Evolutionary conservation across 2,113 vertebrate genomes (phyloP).

Genomic region (Pheucticus melanocephalus): DNA sequence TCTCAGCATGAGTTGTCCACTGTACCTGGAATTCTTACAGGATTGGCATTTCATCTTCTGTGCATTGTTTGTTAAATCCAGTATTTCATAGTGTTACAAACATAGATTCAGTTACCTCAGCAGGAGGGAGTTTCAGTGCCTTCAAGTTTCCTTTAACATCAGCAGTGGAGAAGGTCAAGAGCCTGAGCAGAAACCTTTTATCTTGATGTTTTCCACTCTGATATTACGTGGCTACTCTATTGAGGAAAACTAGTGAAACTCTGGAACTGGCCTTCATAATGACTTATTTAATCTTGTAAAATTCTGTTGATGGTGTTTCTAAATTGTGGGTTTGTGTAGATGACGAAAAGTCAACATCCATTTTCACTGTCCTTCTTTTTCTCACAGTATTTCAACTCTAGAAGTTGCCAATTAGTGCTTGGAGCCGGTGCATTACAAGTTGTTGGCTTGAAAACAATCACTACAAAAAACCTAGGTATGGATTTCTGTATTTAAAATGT

Average conservation of each 20-base stretch:
- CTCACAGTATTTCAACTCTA: slow-evolving; percentile 95
- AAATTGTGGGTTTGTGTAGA: neutral
- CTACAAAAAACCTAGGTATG: slow-evolving; percentile 96
- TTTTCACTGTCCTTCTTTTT: neutral
- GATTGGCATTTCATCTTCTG: neutral
- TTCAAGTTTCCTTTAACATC: neutral
- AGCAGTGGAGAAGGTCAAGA: neutral
- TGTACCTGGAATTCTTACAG: neutral
- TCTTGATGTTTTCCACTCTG: neutral
- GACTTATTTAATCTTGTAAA: neutral
- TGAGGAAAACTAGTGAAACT: neutral
- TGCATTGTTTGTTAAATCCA: neutral
- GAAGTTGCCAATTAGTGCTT: slow-evolving; percentile 95
- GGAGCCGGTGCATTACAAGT: slow-evolving; percentile 96
- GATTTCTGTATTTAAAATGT: neutral
- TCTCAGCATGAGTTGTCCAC: neutral
- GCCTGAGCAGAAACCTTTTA: neutral
- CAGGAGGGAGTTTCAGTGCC: neutral
- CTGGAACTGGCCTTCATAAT: neutral
- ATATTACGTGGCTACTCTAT: fast-evolving
- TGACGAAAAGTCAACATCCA: neutral
- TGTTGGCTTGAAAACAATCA: slow-evolving; percentile 98
- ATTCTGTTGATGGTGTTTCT: neutral
- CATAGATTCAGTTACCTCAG: neutral
- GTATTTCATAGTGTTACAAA: neutral